A percentile compares a stretch with the other conserved stretches of the same genome.
Conservation (phyloP, 2,797 vertebrate species). For the Sebastes iracundus region DNA sequence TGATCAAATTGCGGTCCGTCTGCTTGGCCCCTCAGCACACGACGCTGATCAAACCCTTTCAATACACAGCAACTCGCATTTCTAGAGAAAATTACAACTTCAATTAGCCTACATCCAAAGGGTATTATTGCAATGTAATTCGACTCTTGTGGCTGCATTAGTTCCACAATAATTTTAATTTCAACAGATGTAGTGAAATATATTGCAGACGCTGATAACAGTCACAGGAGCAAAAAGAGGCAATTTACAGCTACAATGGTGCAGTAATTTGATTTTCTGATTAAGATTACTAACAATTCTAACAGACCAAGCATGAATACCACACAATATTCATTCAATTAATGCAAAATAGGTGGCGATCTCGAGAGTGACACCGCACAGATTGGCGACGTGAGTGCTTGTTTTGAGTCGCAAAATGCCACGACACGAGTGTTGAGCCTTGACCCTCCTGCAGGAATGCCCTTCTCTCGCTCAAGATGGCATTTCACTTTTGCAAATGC, state of each 20-base stretch:
- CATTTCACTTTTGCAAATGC: constrained; percentile 75
- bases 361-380: constrained; percentile 46
- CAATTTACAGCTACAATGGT: constrained; percentile 80
- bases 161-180: constrained; percentile 81
- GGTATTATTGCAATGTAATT: constrained; percentile 80
- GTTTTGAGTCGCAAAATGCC: constrained; percentile 73
- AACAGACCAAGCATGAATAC: constrained; percentile 60
- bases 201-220: constrained; percentile 67
- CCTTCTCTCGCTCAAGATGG: constrained; percentile 70
- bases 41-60: constrained; percentile 53
- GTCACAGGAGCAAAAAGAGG: constrained; percentile 70
- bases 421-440: constrained; percentile 50
- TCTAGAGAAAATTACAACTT: constrained; percentile 70
- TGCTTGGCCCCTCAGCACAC: constrained; percentile 48
- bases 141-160: constrained; percentile 79
- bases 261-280: constrained; percentile 82
- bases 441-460: constrained; percentile 70
- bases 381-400: constrained; percentile 52
- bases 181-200: constrained; percentile 75
- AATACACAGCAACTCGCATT: constrained; percentile 53
- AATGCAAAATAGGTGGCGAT: constrained; percentile 49
- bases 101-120: constrained; percentile 78
- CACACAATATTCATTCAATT: constrained; percentile 77
- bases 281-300: constrained; percentile 78
- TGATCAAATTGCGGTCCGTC: constrained; percentile 23